These are phyloP conservation scores for Drosophila barbarae DNA, from an alignment of 2,888 invertebrate genomes.

Conservation along the genomic window DNA sequence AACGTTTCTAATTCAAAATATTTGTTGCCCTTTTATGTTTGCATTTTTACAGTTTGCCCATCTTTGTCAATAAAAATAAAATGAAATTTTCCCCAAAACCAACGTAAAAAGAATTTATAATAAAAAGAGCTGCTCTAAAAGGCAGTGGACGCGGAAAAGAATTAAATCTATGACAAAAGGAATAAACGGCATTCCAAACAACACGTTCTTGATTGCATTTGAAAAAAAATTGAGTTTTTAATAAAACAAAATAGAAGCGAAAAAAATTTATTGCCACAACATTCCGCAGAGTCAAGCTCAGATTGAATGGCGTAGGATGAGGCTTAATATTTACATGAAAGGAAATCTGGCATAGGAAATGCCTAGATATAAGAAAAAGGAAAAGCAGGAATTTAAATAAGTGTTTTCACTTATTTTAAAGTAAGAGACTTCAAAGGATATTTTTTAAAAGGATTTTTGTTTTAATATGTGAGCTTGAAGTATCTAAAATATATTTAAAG, in stretches of 20 bases:
- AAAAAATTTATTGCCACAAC: slow-evolving; percentile 16
- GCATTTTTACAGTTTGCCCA: slow-evolving; percentile 10
- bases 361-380: neutral
- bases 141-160: slow-evolving; percentile 19
- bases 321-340: slow-evolving; percentile 11
- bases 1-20: slow-evolving; percentile 26
- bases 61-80: slow-evolving; percentile 53
- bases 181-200: slow-evolving; percentile 21
- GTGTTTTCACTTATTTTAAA: neutral
- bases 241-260: slow-evolving; percentile 21
- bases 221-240: slow-evolving; percentile 15
- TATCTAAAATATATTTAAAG: no score
- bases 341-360: slow-evolving; percentile 2
- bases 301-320: neutral
- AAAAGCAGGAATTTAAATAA: neutral
- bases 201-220: slow-evolving; percentile 57
- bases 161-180: slow-evolving; percentile 51
- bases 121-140: slow-evolving; percentile 29
- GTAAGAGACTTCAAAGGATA: neutral
- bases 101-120: slow-evolving; percentile 31
- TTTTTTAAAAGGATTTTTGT: neutral
- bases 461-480: neutral
- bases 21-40: slow-evolving; percentile 21
- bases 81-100: slow-evolving; percentile 5
- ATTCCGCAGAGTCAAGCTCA: neutral